Percentiles rank a stretch among this genome's conserved stretches.
phyloP scores from a whole-genome alignment of 37 sponge, comb jelly and placozoan genomes.

The Amphimedon queenslandica region DNA sequence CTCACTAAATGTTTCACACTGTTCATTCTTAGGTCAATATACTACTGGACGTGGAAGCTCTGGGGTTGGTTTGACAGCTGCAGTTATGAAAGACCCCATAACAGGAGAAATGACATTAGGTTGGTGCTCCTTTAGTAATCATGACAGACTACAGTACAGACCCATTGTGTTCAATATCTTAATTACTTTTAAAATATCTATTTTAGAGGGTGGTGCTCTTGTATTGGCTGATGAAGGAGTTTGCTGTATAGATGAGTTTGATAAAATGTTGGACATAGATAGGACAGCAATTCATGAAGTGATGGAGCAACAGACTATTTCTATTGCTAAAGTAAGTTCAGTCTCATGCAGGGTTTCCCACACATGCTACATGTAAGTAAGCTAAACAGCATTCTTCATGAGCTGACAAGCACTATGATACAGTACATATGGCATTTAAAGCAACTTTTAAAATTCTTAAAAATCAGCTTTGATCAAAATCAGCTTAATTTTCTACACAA shows the following conservation, averaged over 20 bases:
- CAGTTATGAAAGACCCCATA: conserved; percentile 95
- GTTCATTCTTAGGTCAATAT: conserved; percentile 71
- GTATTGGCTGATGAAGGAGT: conserved; percentile 97
- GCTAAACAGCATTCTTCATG: too few species aligned
- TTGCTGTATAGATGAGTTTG: conserved; percentile 99
- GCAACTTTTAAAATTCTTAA: not conserved
- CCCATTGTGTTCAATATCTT: not conserved
- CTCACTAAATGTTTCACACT: not conserved
- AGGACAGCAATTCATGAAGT: conserved; percentile 97
- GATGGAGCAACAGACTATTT: conserved; percentile 99
- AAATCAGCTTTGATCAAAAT: too few species aligned
- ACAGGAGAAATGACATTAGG: conserved; percentile 94
- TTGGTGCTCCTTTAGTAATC: too few species aligned
- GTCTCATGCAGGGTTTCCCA: not conserved
- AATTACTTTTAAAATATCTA: not conserved
- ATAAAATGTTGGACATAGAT: conserved; percentile 98
- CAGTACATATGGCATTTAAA: too few species aligned
- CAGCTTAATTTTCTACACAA: too few species aligned
- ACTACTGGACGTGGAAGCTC: conserved; percentile 98
- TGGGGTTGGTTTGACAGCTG: conserved; percentile 97
- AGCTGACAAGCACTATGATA: too few species aligned
- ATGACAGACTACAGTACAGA: too few species aligned
- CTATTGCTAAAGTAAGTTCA: conserved; percentile 89
- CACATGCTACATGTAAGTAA: too few species aligned
- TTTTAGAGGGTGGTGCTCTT: conserved; percentile 92